Conservation (phyloP, 1,140 invertebrate genomes). For the Drosophila carrolli region DNA sequence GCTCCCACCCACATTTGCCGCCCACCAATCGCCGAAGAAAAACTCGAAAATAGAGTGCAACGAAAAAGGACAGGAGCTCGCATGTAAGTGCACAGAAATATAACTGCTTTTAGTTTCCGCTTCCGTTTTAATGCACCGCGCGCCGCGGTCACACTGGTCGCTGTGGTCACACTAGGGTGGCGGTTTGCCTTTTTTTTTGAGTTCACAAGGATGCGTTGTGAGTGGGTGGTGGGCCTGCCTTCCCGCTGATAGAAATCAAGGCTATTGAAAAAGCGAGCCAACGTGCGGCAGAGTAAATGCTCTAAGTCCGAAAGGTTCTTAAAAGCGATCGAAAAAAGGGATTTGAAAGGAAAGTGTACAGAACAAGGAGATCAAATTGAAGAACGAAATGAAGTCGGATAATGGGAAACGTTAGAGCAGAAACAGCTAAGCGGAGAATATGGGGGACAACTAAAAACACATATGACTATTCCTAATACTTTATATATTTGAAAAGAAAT, state of each 20-base stretch:
- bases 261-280: constrained; percentile 5
- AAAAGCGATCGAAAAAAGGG: constrained; percentile 12
- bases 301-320: constrained; percentile 25
- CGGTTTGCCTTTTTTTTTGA: neutral
- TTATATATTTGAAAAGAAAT: too few relatives aligned
- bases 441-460: neutral
- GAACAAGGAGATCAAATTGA: neutral
- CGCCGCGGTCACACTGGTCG: constrained; percentile 46
- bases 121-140: constrained; percentile 77
- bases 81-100: constrained; percentile 73
- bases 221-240: neutral
- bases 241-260: constrained; percentile 1
- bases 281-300: constrained; percentile 17
- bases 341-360: neutral
- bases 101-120: constrained; percentile 78
- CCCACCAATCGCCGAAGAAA: constrained; percentile 48
- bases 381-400: neutral
- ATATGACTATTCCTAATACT: neutral
- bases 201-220: neutral
- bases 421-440: neutral
- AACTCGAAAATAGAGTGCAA: constrained; percentile 42
- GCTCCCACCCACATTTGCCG: constrained; percentile 9
- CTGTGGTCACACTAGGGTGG: constrained; percentile 32
- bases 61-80: constrained; percentile 19
- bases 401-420: neutral